These are phyloP conservation scores for Caprella mutica DNA, from an alignment of 2,888 invertebrate species.

Conservation along the genomic window DNA sequence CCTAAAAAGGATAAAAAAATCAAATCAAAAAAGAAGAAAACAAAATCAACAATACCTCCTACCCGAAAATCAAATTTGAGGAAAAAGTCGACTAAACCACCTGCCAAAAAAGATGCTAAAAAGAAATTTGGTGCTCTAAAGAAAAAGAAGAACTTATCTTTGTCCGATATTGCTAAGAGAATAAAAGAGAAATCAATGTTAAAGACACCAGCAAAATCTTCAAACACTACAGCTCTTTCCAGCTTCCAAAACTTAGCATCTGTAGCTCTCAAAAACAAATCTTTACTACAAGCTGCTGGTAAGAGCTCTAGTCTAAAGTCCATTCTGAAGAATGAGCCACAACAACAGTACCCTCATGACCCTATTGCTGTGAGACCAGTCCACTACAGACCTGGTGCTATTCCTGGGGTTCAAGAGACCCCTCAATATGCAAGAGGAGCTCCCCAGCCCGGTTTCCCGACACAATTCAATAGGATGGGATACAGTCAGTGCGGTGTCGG, in stretches of 20 bases:
- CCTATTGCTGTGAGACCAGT: slow-evolving; percentile 3
- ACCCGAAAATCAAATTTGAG: neutral
- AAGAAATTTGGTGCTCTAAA: no score
- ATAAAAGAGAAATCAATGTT: neutral
- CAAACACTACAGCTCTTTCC: neutral
- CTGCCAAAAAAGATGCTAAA: no score
- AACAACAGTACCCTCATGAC: neutral
- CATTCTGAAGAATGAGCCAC: neutral
- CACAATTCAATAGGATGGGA: no score
- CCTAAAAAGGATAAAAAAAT: neutral
- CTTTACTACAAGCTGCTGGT: neutral
- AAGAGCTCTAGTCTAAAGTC: neutral
- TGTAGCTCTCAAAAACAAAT: neutral
- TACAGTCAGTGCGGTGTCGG: no score
- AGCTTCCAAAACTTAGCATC: neutral
- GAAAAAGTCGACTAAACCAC: slow-evolving; percentile 7
- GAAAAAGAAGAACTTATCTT: neutral
- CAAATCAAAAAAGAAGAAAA: neutral
- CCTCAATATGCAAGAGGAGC: slow-evolving; percentile 1
- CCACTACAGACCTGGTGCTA: slow-evolving; percentile 1
- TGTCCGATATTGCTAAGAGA: slow-evolving; percentile 2
- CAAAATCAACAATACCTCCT: neutral
- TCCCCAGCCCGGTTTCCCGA: neutral
- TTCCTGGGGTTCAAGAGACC: neutral
- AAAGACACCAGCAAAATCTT: neutral